Conservation (phyloP, 92 coral and sea anemone species). For the Paramuricea clavata region DNA sequence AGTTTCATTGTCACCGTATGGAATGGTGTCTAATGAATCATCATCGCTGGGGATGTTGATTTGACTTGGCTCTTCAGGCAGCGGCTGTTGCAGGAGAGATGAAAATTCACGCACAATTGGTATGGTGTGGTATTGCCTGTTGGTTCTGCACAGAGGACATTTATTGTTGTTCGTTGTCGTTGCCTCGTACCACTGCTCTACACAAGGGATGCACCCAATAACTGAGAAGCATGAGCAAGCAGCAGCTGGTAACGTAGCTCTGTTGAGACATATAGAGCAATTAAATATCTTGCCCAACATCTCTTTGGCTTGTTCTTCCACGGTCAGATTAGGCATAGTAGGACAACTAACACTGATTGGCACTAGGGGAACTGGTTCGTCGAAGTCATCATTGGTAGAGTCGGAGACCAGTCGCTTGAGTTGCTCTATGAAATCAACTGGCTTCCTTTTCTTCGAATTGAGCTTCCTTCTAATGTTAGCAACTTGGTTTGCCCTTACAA, state of each 20-base stretch:
- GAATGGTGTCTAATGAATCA: slow-evolving; percentile 50
- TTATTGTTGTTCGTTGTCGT: slow-evolving; percentile 18
- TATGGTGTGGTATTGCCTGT: slow-evolving; percentile 50
- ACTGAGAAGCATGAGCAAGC: slow-evolving; percentile 63
- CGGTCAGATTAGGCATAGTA: background rate
- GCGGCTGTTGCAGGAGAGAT: slow-evolving; percentile 57
- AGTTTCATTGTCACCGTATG: slow-evolving; percentile 35
- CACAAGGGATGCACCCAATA: slow-evolving; percentile 69
- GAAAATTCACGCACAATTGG: slow-evolving; percentile 66
- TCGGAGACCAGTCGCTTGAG: slow-evolving; percentile 39
- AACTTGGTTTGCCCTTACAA: slow-evolving; percentile 21
- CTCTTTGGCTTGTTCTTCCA: background rate
- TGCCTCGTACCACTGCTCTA: slow-evolving; percentile 72
- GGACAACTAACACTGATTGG: slow-evolving; percentile 11
- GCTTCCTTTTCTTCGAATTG: slow-evolving; percentile 26
- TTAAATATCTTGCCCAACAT: slow-evolving; percentile 18
- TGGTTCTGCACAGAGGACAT: slow-evolving; percentile 69
- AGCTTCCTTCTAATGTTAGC: slow-evolving; percentile 17
- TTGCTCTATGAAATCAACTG: slow-evolving; percentile 41
- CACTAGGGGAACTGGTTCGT: slow-evolving; percentile 9
- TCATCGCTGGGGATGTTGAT: slow-evolving; percentile 14
- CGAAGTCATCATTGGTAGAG: slow-evolving; percentile 29
- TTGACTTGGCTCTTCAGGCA: slow-evolving; percentile 20
- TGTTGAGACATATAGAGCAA: background rate
- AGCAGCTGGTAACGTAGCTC: slow-evolving; percentile 55